Base-by-base conservation (phyloP, 2,113 vertebrate species). In the Calypte anna region DNA sequence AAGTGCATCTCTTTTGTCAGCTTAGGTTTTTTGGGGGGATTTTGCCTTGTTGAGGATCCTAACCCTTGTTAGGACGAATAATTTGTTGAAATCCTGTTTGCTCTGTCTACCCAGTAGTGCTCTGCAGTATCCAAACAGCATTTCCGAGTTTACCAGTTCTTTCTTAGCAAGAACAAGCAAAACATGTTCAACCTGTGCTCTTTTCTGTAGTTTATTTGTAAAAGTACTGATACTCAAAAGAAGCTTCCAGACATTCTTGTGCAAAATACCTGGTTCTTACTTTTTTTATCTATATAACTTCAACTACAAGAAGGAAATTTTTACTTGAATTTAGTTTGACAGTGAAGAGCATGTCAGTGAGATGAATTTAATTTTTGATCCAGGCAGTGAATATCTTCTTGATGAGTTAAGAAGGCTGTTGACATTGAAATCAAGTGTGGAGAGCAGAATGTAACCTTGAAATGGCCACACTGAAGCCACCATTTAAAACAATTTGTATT, bases 1-100 rank as follows among this genome's bases (percentile, higher is more conserved):
- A 73, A 53, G 33, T 48, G 21, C 1, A 0, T 24, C 6, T 24
- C 10, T 50, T 36, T 14, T 67, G 25, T 38, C n/a, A 82, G 55
- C 23, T 19, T 18, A 12, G 9, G 12, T 1, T 4, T 17, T 17
- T 36, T 36, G 43, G n/a, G n/a, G n/a, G n/a, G 30, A 8, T 81
- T 38, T 22, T 50, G 50, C 22, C 43, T 28, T 51, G 2, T 17
- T 43, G 6, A 40, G 40, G 40, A 40, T 40, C 40, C 40, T 48
- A 19, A 9, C 12, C 5, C 28, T 19, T 0, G 0, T 30, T 31
- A 33, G 67, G 16, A 11, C 78, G 38, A 51, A 8, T 75, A 30
- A 58, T 77, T 92, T 40, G 8, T 2, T 44, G 48, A 59, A 66
- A 31, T 63, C 31, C 19, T 10, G 2, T 19, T 80, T n/a, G 18